These are phyloP conservation scores for Pantelozetes paolii DNA, from an alignment of 2,888 invertebrate species.

Conservation along the genomic window DNA sequence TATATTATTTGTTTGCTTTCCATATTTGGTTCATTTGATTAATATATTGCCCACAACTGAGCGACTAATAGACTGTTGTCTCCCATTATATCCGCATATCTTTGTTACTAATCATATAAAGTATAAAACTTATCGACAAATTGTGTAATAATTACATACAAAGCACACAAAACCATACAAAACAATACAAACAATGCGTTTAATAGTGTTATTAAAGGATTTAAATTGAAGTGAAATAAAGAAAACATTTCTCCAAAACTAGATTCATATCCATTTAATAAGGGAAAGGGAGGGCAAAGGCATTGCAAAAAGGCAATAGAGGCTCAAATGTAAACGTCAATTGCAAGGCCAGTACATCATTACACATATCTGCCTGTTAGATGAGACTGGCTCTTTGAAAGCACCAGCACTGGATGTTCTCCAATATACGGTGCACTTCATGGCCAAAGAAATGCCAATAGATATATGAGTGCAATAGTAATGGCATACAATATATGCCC, in stretches of 20 bases:
- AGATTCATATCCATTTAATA: background rate
- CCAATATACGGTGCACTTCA: background rate
- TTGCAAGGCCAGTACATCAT: background rate
- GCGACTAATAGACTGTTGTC: background rate
- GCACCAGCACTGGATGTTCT: background rate
- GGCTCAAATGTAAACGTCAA: background rate
- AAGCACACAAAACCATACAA: too few species aligned
- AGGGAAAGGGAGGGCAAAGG: background rate
- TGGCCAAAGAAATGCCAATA: slow-evolving; percentile 6
- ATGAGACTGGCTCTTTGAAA: background rate
- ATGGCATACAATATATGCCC: background rate
- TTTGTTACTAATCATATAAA: background rate
- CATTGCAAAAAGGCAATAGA: background rate
- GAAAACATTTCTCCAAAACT: background rate
- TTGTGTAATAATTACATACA: background rate
- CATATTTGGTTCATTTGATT: too few species aligned
- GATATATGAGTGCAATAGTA: background rate
- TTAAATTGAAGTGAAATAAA: background rate
- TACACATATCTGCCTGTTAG: background rate
- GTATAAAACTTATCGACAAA: background rate
- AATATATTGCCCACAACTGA: too few species aligned
- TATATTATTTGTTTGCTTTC: too few species aligned
- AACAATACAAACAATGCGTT: background rate
- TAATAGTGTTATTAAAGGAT: background rate
- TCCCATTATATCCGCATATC: slow-evolving; percentile 2